Evolutionary conservation across 2,113 vertebrate species (phyloP).

Genomic region (Notiomystis cincta): DNA sequence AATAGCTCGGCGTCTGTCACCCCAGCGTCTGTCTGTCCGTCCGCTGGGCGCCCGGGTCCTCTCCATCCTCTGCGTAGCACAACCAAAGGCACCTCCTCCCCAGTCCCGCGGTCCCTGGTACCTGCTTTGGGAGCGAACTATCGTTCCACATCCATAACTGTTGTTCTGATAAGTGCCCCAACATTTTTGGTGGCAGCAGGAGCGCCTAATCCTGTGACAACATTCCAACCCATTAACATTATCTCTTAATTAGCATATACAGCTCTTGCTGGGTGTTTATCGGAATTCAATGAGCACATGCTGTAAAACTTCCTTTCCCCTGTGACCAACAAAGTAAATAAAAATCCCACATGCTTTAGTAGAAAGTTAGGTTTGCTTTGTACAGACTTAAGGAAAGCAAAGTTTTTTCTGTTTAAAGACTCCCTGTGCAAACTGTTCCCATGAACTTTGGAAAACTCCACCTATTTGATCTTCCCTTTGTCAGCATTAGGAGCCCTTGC

Average conservation of each 20-base stretch:
- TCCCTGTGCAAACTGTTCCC: neutral
- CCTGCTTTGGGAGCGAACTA: neutral
- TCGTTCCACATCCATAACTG: rapidly evolving
- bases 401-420: neutral
- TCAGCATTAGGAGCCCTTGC: neutral
- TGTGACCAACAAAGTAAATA: neutral
- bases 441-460: neutral
- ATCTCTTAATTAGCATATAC: conserved; percentile 24
- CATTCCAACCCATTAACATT: conserved; percentile 1
- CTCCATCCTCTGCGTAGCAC: rapidly evolving
- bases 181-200: neutral
- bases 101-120: rapidly evolving
- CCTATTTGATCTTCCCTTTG: neutral
- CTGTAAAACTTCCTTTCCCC: conserved; percentile 1
- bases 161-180: neutral
- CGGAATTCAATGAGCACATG: neutral
- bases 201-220: neutral
- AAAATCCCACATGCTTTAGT: neutral
- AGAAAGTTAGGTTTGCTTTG: neutral
- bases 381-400: neutral
- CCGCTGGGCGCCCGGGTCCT: rapidly evolving
- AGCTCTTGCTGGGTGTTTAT: conserved; percentile 16
- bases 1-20: neutral
- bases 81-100: neutral
- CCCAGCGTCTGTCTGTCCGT: neutral